Evolutionary conservation across 2,797 vertebrate genomes (phyloP), one percentile per base, ranked within the genome.

Genomic region (Numenius phaeopus): DNA sequence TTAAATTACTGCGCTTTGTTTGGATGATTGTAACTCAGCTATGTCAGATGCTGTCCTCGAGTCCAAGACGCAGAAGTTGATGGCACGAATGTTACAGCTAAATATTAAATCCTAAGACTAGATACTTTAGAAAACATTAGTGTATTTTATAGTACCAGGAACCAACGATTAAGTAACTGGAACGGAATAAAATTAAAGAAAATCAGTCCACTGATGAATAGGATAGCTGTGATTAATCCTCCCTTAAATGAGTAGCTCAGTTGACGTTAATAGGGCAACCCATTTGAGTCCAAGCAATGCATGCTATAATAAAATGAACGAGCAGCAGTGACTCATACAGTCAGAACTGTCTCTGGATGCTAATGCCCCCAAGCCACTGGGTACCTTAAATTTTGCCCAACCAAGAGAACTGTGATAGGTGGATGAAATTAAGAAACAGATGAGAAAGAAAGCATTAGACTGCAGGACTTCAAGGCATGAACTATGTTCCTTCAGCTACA

Each of bases 121-220:
- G 55, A 15, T 77, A 54, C 62, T 69, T 89, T 14, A 49, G 64
- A 77, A 84, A 90, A 67, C 1, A 0, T 40, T 39, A 49, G 7
- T 65, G 34, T 94, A 87, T 90, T 91, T 92, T 87, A 40, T 80
- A 67, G 40, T 83, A 85, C 86, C 7, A 1, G 75, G 87, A 94
- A 92, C 55, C 39, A 80, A n/a, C 2, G 1, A 80, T 90, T 95
- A 82, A 89, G 46, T 89, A 89, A 93, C 49, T 75, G 64, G 78
- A 96, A 93, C 83, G 71, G 49, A 96, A 78, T 58, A 93, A 90
- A 91, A 95, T 92, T 80, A 93, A 86, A 90, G 83, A 84, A 64
- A 73, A 87, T 78, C 83, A 95, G n/a, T 80, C 40, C 50, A 55
- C 61, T 91, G 64, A 95, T 80, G 77, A 95, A 78, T 78, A 81